phyloP scores from a whole-genome alignment of 1,140 invertebrate genomes.

The Neodiprion virginianus region DNA sequence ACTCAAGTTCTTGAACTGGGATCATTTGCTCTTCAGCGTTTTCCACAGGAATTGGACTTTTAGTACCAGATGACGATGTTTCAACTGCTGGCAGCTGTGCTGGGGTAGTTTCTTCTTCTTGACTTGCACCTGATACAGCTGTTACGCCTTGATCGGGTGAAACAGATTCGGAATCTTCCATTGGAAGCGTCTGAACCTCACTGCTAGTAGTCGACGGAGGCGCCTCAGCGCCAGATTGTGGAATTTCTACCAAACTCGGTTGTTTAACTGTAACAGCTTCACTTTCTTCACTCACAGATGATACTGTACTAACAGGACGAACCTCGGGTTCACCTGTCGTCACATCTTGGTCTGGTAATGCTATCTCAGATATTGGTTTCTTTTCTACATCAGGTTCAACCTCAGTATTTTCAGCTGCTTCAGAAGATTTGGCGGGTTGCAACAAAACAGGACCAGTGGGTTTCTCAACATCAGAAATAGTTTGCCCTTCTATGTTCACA shows the following conservation, averaged over 20 bases:
- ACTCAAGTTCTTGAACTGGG: slow-evolving; percentile 36
- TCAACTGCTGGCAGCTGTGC: slow-evolving; percentile 20
- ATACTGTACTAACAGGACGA: slow-evolving; percentile 2
- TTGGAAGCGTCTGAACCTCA: slow-evolving; percentile 30
- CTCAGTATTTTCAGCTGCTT: slow-evolving; percentile 28
- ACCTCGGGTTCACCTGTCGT: slow-evolving; percentile 14
- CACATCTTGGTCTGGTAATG: slow-evolving; percentile 28
- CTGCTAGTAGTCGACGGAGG: slow-evolving; percentile 17
- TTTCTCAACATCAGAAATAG: slow-evolving; percentile 14
- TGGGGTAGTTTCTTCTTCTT: slow-evolving; percentile 19
- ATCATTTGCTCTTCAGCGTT: slow-evolving; percentile 35
- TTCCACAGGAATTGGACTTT: slow-evolving; percentile 24
- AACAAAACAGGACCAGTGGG: slow-evolving; percentile 2
- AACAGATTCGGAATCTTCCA: slow-evolving; percentile 11
- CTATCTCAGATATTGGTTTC: slow-evolving; percentile 12
- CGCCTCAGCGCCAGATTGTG: slow-evolving; percentile 3
- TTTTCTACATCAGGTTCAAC: slow-evolving; percentile 17
- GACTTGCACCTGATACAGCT: slow-evolving; percentile 22
- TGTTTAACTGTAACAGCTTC: slow-evolving; percentile 27
- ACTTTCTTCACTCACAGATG: slow-evolving; percentile 17
- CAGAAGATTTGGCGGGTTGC: slow-evolving; percentile 10
- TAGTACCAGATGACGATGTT: neutral
- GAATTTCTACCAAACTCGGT: slow-evolving; percentile 31
- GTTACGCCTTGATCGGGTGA: slow-evolving; percentile 15
- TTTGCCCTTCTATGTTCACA: slow-evolving; percentile 11